A percentile compares a stretch with the other conserved stretches of the same genome.
Conservation (phyloP, 2,113 vertebrate genomes). For the Phyllostomus hastatus region DNA sequence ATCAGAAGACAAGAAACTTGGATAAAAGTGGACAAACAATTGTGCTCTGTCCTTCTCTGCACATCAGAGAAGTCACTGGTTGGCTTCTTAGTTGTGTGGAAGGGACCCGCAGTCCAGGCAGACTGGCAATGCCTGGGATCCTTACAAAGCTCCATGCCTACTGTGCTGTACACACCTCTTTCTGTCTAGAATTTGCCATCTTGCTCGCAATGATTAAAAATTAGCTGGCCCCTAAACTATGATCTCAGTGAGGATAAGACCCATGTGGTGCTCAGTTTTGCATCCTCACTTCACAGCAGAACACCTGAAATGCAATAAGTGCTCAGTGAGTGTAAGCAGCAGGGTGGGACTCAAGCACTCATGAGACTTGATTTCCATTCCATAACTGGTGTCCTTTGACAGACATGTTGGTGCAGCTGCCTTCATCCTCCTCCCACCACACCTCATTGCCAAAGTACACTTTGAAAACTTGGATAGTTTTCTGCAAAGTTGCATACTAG, state of each 20-base stretch:
- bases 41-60: background rate
- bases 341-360: too few relatives aligned
- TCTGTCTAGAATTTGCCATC: background rate
- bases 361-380: background rate
- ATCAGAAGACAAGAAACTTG: background rate
- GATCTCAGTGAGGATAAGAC: background rate
- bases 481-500: background rate
- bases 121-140: background rate
- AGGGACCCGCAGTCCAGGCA: background rate
- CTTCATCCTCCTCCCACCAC: background rate
- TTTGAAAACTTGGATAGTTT: background rate
- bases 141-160: background rate
- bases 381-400: background rate
- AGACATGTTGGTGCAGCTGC: background rate
- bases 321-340: background rate
- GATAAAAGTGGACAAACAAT: background rate
- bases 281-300: background rate
- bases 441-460: background rate
- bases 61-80: background rate
- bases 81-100: background rate
- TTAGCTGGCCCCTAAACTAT: background rate
- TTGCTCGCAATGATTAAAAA: background rate
- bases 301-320: background rate
- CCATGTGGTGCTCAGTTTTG: background rate
- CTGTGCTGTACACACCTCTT: background rate